Evolutionary conservation across 1,140 invertebrate genomes (phyloP).

Genomic region (Caenorhabditis elegans): DNA sequence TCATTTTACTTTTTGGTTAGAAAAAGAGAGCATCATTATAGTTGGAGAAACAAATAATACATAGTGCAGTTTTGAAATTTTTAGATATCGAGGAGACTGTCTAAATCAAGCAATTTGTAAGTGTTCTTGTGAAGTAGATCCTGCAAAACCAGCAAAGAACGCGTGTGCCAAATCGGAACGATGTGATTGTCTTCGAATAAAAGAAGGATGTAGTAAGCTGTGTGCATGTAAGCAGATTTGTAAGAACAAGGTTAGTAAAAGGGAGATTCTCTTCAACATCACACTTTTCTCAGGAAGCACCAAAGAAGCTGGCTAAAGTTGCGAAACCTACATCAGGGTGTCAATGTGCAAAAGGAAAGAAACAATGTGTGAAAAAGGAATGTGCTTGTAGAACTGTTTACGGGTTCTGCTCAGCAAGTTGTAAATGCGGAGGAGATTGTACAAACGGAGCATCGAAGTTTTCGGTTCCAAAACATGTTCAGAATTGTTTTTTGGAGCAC

Average conservation of each 20-base stretch:
- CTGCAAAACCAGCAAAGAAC: slow-evolving; percentile 66
- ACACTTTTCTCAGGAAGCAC: slow-evolving; percentile 52
- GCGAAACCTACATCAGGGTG: slow-evolving; percentile 62
- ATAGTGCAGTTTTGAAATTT: background rate
- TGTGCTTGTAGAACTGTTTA: slow-evolving; percentile 64
- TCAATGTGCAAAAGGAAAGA: slow-evolving; percentile 65
- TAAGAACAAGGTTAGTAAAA: slow-evolving; percentile 57
- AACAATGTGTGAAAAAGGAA: slow-evolving; percentile 66
- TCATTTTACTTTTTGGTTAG: background rate
- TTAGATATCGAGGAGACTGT: slow-evolving; percentile 66
- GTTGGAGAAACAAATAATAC: too few species aligned
- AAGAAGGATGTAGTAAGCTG: slow-evolving; percentile 64
- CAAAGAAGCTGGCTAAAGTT: slow-evolving; percentile 58
- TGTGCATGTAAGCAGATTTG: slow-evolving; percentile 66
- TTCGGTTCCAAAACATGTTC: slow-evolving; percentile 66
- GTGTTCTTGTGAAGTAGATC: slow-evolving; percentile 66
- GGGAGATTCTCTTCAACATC: background rate
- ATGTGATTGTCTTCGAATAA: slow-evolving; percentile 65
- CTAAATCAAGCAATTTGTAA: slow-evolving; percentile 66
- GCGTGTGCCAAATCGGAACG: slow-evolving; percentile 62
- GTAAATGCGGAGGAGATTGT: slow-evolving; percentile 64
- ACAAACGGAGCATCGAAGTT: slow-evolving; percentile 66
- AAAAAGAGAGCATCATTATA: too few species aligned
- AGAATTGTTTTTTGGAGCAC: slow-evolving; percentile 66
- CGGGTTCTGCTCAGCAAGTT: slow-evolving; percentile 64